Percentiles rank a stretch among this genome's conserved stretches.
These are phyloP conservation scores for Chymomyza amoena DNA, from an alignment of 2,888 invertebrate species.

Conservation along the genomic window DNA sequence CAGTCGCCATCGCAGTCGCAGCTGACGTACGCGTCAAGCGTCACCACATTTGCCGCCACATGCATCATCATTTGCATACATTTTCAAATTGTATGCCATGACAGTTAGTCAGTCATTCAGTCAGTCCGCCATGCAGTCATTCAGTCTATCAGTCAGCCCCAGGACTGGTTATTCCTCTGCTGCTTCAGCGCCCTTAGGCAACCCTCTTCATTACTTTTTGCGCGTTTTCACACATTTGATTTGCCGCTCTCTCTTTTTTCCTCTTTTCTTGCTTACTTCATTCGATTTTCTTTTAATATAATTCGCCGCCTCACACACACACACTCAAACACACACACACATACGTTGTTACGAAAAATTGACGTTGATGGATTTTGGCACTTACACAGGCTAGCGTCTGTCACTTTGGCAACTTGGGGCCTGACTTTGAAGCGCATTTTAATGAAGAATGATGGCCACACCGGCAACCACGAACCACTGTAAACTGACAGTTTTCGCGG, in stretches of 20 bases:
- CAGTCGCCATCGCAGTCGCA: not conserved
- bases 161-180: constrained; percentile 25
- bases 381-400: constrained; percentile 69
- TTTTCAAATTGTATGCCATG: constrained; percentile 37
- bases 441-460: constrained; percentile 68
- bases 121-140: constrained; percentile 16
- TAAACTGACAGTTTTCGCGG: constrained; percentile 70
- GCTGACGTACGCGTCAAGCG: constrained; percentile 2
- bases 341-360: constrained; percentile 50
- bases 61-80: constrained; percentile 74
- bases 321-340: constrained; percentile 7
- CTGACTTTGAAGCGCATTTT: constrained; percentile 73
- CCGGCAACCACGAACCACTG: constrained; percentile 5
- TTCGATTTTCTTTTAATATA: constrained; percentile 73
- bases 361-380: constrained; percentile 77
- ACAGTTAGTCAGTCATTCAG: constrained; percentile 48
- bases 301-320: constrained; percentile 47
- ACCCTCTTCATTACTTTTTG: constrained; percentile 8
- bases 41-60: constrained; percentile 69
- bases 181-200: constrained; percentile 15
- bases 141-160: constrained; percentile 17
- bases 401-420: constrained; percentile 53
- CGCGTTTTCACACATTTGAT: constrained; percentile 58
- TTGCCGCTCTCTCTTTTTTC: constrained; percentile 26
- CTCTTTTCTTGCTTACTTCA: constrained; percentile 27